Conservation (phyloP, 2,888 invertebrate genomes). For the Platycnemis pennipes region DNA sequence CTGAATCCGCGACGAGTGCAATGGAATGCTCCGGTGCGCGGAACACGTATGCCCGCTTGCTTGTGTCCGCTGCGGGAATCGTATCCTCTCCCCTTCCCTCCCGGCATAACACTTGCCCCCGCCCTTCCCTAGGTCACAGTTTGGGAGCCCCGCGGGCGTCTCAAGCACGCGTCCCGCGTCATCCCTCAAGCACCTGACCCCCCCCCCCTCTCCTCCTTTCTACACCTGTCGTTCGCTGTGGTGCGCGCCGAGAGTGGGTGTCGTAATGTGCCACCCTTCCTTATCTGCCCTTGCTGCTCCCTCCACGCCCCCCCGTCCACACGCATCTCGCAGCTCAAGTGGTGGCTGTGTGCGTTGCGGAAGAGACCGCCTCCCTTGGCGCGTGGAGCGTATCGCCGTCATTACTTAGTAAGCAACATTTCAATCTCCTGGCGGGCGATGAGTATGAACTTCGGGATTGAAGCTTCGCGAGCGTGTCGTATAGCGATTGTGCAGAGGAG, state of each 20-base stretch:
- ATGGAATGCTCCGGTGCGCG: too few relatives aligned
- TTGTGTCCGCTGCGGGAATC: neutral
- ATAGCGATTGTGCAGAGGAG: too few relatives aligned
- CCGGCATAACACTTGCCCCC: neutral
- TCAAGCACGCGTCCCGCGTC: conserved; percentile 11
- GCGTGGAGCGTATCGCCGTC: neutral
- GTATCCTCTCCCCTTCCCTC: neutral
- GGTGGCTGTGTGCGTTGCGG: neutral
- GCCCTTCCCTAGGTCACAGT: conserved; percentile 55
- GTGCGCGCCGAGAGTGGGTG: neutral
- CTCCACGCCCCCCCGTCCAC: neutral
- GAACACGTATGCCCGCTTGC: neutral
- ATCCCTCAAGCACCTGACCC: conserved; percentile 13
- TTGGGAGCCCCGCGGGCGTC: conserved; percentile 4
- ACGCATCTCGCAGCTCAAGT: neutral
- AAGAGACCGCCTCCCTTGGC: neutral
- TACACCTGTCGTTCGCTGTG: neutral
- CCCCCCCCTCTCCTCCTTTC: neutral
- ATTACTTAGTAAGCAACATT: too few relatives aligned
- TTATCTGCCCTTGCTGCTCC: neutral
- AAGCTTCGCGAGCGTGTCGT: too few relatives aligned
- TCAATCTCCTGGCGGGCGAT: too few relatives aligned
- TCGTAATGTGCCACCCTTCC: neutral
- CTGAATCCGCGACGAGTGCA: too few relatives aligned
- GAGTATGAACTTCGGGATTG: too few relatives aligned